Percentiles rank a stretch among this genome's conserved stretches.
phyloP scores from a whole-genome alignment of 2,113 vertebrate genomes.

The Podarcis muralis region DNA sequence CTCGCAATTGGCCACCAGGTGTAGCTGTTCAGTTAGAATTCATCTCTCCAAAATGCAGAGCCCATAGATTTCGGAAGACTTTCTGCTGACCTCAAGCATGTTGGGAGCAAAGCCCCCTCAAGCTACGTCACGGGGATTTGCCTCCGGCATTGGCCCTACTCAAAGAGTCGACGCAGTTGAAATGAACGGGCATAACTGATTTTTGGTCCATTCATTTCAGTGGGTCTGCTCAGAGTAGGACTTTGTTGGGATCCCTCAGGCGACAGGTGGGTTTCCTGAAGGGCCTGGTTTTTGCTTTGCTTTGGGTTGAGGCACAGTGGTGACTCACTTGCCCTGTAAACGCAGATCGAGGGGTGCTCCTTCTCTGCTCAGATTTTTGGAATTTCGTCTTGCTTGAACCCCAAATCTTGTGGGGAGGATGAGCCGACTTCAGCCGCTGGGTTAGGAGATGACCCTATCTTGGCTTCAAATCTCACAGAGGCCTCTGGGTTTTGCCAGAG shows the following conservation, averaged over 20 bases:
- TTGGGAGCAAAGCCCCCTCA: neutral
- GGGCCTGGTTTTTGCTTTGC: neutral
- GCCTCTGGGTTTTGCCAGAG: too few relatives aligned
- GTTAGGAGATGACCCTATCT: too few relatives aligned
- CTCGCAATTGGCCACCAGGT: neutral
- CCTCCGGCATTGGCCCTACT: too few relatives aligned
- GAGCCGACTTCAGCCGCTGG: neutral
- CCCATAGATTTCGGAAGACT: neutral
- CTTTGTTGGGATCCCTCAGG: neutral
- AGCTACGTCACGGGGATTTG: neutral
- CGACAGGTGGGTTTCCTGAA: neutral
- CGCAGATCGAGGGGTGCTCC: neutral
- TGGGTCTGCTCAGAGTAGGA: too few relatives aligned
- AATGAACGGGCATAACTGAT: too few relatives aligned
- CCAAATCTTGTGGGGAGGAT: neutral
- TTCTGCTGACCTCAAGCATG: neutral
- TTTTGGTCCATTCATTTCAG: too few relatives aligned
- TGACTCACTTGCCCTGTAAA: neutral
- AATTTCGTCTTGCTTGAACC: neutral
- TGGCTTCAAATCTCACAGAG: too few relatives aligned
- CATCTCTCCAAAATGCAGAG: neutral
- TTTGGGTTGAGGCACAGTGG: neutral
- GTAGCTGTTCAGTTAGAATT: neutral
- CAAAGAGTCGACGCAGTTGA: too few relatives aligned
- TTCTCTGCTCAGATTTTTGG: neutral